Conservation (phyloP, 2,113 vertebrate genomes). For the Muscicapa adusta region DNA sequence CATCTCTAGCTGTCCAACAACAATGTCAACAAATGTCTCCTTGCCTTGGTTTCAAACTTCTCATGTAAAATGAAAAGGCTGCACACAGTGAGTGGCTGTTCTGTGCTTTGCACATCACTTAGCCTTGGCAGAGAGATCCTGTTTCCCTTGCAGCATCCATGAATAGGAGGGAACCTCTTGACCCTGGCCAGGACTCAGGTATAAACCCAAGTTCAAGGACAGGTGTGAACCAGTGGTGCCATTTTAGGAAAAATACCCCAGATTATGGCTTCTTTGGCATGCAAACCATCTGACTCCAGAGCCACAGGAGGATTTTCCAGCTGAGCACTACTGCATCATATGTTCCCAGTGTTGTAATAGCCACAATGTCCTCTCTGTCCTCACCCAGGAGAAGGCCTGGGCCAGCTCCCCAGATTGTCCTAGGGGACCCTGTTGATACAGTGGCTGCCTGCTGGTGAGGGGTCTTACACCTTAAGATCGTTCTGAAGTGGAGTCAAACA, state of each 20-base stretch:
- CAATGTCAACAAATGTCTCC: not conserved
- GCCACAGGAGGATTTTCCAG: not conserved
- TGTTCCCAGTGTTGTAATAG: not conserved
- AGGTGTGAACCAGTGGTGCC: not conserved
- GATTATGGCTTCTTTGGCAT: rapidly evolving
- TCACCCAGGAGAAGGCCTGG: not conserved
- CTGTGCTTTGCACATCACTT: not conserved
- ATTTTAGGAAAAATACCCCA: not conserved
- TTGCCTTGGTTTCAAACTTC: not conserved
- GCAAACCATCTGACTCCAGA: not conserved
- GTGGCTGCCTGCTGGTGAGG: not conserved
- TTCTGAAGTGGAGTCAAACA: not conserved
- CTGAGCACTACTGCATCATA: not conserved
- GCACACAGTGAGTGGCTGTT: rapidly evolving
- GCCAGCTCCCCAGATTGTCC: not conserved
- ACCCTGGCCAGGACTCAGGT: not conserved
- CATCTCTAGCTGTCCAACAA: not conserved
- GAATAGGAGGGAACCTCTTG: not conserved
- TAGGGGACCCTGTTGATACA: rapidly evolving
- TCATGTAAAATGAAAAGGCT: not conserved
- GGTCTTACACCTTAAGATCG: not conserved
- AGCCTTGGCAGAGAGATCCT: not conserved
- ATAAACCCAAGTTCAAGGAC: not conserved
- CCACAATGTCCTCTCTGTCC: not conserved
- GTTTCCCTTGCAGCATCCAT: not conserved